A percentile compares a stretch with the other conserved stretches of the same genome.
Conservation (phyloP, 2,888 invertebrate genomes). For the Cosmopolites sordidus region DNA sequence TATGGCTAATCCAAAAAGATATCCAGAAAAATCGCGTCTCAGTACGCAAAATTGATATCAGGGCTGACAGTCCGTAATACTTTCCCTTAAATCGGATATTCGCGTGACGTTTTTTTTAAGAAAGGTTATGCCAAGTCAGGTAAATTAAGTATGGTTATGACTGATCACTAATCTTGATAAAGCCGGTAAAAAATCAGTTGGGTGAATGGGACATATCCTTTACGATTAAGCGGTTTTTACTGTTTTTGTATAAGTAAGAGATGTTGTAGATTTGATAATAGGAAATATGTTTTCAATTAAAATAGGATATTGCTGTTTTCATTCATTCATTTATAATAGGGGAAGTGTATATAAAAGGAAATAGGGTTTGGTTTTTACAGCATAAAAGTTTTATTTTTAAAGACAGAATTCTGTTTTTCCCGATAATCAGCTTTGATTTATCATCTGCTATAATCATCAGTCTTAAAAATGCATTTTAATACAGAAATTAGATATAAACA, state of each 20-base stretch:
- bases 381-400: no score
- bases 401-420: no score
- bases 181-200: constrained; percentile 1
- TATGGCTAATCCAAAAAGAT: not conserved
- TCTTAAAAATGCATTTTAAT: no score
- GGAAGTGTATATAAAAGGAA: no score
- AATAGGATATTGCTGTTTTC: no score
- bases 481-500: no score
- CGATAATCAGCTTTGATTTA: no score
- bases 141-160: constrained; percentile 14
- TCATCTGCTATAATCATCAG: no score
- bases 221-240: constrained; percentile 3
- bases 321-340: no score
- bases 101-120: constrained; percentile 16
- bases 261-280: constrained; percentile 3
- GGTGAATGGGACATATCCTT: constrained; percentile 4
- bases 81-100: constrained; percentile 11
- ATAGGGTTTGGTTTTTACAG: no score
- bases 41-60: constrained; percentile 2
- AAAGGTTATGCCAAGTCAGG: constrained; percentile 8
- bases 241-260: constrained; percentile 11
- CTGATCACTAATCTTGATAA: constrained; percentile 11
- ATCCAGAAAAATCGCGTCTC: constrained; percentile 1
- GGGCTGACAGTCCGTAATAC: constrained; percentile 8
- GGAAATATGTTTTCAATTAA: no score